Evolutionary conservation across 2,888 invertebrate species (phyloP).

Genomic region (Drosophila ustulata): DNA sequence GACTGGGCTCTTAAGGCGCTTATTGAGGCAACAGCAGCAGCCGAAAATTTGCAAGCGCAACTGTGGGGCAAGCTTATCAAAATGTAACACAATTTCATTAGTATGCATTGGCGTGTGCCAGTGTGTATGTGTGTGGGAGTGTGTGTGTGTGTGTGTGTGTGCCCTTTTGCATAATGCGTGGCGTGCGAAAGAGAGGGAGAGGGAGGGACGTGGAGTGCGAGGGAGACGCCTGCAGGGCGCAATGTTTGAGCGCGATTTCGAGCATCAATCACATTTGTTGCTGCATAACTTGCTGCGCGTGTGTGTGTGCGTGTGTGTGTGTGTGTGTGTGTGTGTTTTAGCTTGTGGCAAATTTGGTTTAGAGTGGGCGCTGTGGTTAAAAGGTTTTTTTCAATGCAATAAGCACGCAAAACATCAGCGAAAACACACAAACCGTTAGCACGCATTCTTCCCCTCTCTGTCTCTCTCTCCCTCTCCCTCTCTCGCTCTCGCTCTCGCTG

Average conservation of each 20-base stretch:
- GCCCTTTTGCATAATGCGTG: slow-evolving; percentile 43
- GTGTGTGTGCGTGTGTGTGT: slow-evolving; percentile 14
- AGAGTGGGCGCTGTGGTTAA: slow-evolving; percentile 27
- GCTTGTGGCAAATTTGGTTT: slow-evolving; percentile 20
- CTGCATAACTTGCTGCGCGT: slow-evolving; percentile 32
- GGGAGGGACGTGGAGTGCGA: not conserved
- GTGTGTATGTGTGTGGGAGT: slow-evolving; percentile 4
- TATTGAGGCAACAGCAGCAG: slow-evolving; percentile 44
- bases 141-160: slow-evolving; percentile 9
- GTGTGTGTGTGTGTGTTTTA: not conserved
- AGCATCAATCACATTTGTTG: slow-evolving; percentile 55
- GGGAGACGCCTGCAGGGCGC: slow-evolving; percentile 5
- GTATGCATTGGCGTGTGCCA: slow-evolving; percentile 35
- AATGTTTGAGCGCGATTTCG: slow-evolving; percentile 43
- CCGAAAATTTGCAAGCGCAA: slow-evolving; percentile 40
- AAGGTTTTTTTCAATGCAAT: slow-evolving; percentile 41
- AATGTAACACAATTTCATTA: slow-evolving; percentile 57
- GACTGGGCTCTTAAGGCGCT: slow-evolving; percentile 60
- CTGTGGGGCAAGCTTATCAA: slow-evolving; percentile 50
- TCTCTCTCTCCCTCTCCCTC: not conserved
- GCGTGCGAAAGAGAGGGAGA: slow-evolving; percentile 20
- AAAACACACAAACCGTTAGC: slow-evolving; percentile 28
- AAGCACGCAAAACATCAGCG: slow-evolving; percentile 28
- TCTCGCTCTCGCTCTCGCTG: not conserved
- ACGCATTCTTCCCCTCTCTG: not conserved